Evolutionary conservation across 2,888 invertebrate species (phyloP).

Genomic region (Chelonus formosanus): DNA sequence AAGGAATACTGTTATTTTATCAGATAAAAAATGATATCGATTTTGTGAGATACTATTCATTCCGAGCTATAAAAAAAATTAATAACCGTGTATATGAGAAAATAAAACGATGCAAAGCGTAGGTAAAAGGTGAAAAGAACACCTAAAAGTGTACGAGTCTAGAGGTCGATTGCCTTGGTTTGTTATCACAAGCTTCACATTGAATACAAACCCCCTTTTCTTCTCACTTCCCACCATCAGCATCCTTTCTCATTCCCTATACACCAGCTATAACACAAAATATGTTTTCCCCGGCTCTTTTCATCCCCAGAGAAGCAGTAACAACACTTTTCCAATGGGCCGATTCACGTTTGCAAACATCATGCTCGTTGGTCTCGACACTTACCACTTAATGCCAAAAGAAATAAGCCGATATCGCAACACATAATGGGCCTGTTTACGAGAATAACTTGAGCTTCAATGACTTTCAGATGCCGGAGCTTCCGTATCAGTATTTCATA

Average conservation of each 20-base stretch:
- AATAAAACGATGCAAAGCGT: constrained; percentile 1
- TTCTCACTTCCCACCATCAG: neutral
- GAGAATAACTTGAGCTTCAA: constrained; percentile 22
- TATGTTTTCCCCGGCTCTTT: constrained; percentile 27
- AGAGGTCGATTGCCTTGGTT: constrained; percentile 27
- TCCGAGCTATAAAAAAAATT: constrained; percentile 6
- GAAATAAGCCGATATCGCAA: constrained; percentile 34
- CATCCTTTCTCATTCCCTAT: neutral
- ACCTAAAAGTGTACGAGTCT: constrained; percentile 22
- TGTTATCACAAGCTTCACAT: constrained; percentile 23
- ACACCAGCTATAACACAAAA: constrained; percentile 22
- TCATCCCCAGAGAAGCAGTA: constrained; percentile 13
- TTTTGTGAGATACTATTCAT: constrained; percentile 1
- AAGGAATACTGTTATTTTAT: neutral
- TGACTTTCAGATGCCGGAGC: constrained; percentile 12
- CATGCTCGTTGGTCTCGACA: constrained; percentile 10
- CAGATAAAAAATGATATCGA: neutral
- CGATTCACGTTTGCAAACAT: constrained; percentile 19
- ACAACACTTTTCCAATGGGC: constrained; percentile 20
- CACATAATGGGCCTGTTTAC: constrained; percentile 25
- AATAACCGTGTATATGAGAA: constrained; percentile 1
- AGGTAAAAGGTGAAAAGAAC: constrained; percentile 6
- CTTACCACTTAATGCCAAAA: constrained; percentile 30
- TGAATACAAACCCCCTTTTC: constrained; percentile 15
- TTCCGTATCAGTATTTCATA: constrained; percentile 12